These are phyloP conservation scores for Apis cerana DNA, from an alignment of 1,140 invertebrate genomes.

Conservation along the genomic window DNA sequence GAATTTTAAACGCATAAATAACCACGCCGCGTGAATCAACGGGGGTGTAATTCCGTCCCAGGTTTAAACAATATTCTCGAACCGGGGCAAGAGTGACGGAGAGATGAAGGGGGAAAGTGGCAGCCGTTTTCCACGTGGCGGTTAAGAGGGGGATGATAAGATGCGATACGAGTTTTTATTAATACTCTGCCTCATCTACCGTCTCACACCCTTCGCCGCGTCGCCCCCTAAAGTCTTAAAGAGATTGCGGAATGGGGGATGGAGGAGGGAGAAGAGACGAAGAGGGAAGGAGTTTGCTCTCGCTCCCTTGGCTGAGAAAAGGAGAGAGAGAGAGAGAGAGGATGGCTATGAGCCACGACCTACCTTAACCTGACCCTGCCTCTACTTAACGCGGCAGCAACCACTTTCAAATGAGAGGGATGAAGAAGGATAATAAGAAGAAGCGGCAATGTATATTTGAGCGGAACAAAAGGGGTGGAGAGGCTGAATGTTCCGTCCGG, in stretches of 20 bases:
- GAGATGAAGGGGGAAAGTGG: constrained; percentile 57
- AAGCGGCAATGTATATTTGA: constrained; percentile 20
- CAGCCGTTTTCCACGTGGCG: constrained; percentile 53
- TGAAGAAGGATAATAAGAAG: constrained; percentile 10
- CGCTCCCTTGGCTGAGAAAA: constrained; percentile 46
- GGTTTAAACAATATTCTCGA: constrained; percentile 65
- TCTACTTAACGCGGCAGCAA: constrained; percentile 54
- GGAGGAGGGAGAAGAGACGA: constrained; percentile 11
- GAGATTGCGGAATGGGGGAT: constrained; percentile 63
- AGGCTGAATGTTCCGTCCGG: not conserved
- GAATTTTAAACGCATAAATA: constrained; percentile 57
- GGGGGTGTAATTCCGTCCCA: constrained; percentile 10
- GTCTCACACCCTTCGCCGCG: constrained; percentile 36
- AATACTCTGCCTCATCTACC: constrained; percentile 58
- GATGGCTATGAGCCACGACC: constrained; percentile 59
- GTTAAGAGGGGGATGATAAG: constrained; percentile 65
- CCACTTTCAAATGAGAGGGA: constrained; percentile 58
- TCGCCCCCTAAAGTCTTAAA: constrained; percentile 64
- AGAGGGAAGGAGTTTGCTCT: not conserved
- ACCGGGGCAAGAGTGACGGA: constrained; percentile 58
- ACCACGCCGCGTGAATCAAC: constrained; percentile 56
- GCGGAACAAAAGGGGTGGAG: not conserved
- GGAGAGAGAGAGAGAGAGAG: constrained; percentile 14
- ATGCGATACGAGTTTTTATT: constrained; percentile 70
- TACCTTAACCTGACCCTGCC: constrained; percentile 62